phyloP scores from a whole-genome alignment of 2,797 vertebrate genomes.

The Sciurus vulgaris region DNA sequence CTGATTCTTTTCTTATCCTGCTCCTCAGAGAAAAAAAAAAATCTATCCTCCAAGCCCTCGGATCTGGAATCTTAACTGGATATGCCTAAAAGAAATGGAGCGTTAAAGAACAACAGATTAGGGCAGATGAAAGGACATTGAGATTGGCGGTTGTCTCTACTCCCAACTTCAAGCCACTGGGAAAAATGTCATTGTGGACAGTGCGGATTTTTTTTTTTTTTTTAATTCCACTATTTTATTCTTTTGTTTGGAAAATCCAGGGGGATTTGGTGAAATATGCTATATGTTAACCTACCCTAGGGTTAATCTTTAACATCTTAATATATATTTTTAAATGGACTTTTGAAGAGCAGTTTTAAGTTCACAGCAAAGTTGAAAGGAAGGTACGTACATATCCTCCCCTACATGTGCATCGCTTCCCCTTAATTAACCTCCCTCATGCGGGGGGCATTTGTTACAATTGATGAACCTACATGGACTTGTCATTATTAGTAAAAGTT shows the following conservation, averaged over 20 bases:
- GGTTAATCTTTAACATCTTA: background rate
- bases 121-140: background rate
- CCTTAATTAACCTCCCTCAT: background rate
- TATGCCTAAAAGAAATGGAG: background rate
- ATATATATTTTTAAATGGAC: background rate
- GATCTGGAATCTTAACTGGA: background rate
- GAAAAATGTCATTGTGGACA: background rate
- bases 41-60: background rate
- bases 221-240: background rate
- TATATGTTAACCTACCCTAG: background rate
- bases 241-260: background rate
- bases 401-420: background rate
- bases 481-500: background rate
- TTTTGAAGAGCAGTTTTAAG: background rate
- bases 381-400: background rate
- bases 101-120: background rate
- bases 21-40: background rate
- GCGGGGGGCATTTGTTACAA: background rate
- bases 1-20: background rate
- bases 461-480: background rate
- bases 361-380: background rate
- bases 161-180: background rate
- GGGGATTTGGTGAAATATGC: background rate
- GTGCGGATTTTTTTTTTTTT: background rate
- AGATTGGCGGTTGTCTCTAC: background rate